Evolutionary conservation across 2,888 invertebrate species (phyloP).

Genomic region (Carterocephalus palaemon): DNA sequence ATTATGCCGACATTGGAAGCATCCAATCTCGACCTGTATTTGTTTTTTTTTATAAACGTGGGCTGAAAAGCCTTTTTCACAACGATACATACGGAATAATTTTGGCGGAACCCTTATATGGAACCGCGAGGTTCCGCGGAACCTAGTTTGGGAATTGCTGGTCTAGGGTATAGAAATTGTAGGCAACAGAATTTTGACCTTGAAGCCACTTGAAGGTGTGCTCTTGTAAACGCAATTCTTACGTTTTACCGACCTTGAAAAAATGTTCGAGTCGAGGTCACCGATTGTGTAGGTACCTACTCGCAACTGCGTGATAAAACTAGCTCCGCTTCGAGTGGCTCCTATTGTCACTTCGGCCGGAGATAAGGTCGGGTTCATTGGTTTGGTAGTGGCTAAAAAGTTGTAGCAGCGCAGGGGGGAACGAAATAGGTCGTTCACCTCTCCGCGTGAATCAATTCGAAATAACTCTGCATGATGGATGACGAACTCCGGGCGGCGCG

Average conservation of each 20-base stretch:
- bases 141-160: no score
- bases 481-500: slow-evolving; percentile 41
- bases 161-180: slow-evolving; percentile 8
- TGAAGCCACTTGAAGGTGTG: slow-evolving; percentile 1
- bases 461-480: slow-evolving; percentile 46
- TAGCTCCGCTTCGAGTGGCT: slow-evolving; percentile 48
- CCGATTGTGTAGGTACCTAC: slow-evolving; percentile 22
- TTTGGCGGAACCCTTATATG: no score
- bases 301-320: slow-evolving; percentile 19
- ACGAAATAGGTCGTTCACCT: slow-evolving; percentile 62
- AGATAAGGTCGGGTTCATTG: slow-evolving; percentile 61
- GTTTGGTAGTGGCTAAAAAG: slow-evolving; percentile 47
- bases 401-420: slow-evolving; percentile 51
- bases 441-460: slow-evolving; percentile 62
- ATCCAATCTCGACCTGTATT: no score
- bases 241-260: slow-evolving; percentile 50
- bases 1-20: no score
- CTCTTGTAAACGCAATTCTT: slow-evolving; percentile 3
- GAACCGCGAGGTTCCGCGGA: no score
- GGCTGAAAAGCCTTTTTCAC: no score
- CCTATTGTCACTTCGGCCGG: slow-evolving; percentile 58
- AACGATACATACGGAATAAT: no score
- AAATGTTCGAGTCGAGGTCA: slow-evolving; percentile 62
- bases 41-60: no score
- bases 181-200: slow-evolving; percentile 7